Evolutionary conservation across 1,140 invertebrate species (phyloP), one percentile per base, ranked within the genome.

Genomic region (Anastrepha ludens): DNA sequence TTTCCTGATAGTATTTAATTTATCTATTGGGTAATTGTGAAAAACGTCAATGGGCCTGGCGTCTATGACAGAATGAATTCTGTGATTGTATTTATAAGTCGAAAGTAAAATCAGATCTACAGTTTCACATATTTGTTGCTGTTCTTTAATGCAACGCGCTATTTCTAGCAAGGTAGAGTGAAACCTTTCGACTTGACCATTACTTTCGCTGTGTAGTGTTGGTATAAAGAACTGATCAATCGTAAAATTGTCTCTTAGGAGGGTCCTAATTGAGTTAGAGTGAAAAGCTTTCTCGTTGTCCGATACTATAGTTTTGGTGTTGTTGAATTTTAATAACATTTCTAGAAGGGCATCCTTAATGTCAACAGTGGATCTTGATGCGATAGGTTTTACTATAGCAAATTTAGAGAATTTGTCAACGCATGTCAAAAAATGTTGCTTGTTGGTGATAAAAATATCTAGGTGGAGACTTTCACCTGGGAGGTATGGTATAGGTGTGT

Each of bases 81-180:
- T 64, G 50, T 85, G 65, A 85, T 88, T 87, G 29, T 88, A 88
- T 67, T 87, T 87, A 9, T 20, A 3, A 3, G 50, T 85, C 8
- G 88, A 47, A 2, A 86, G n/a, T 58, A 78, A 64, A 59, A 88
- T 20, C 44, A 88, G 15, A 3, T 88, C 65, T 2, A 17, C 29
- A 6, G 41, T 74, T n/a, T 58, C 47, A 50, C 6, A n/a, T 47
- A 60, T 47, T 7, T 88, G 50, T 59, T 88, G 64, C 55, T 88
- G 81, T 15, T 44, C 86, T 17, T 47, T 87, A 44, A 87, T 55
- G 20, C 64, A 87, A 29, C 29, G 29, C 29, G 29, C 29, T 29
- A 29, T 29, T 29, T 29, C 29, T 29, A 29, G 29, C 29, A 17
- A 29, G 29, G 29, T 29, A 29, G 62, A 87, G 17, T 87, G 86